These are phyloP conservation scores for Arenaria interpres DNA, from an alignment of 2,113 vertebrate species.

Conservation along the genomic window DNA sequence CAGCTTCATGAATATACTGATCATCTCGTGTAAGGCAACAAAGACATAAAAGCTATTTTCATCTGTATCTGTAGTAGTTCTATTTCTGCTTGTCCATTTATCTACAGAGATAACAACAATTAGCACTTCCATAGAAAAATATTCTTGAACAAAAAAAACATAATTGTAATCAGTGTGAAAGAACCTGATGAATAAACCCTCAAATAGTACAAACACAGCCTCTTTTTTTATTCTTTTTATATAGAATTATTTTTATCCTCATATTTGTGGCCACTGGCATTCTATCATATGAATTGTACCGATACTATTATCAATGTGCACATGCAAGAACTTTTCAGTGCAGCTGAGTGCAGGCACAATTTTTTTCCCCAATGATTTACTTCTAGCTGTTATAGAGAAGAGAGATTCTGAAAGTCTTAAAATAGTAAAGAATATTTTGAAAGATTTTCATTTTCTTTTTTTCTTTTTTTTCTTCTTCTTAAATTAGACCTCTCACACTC, in stretches of 20 bases:
- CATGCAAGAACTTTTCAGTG: neutral
- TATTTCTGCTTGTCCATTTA: constrained; percentile 31
- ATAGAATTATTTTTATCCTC: neutral
- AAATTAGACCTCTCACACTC: neutral
- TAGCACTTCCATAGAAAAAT: constrained; percentile 29
- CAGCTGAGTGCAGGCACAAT: neutral
- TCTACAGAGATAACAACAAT: neutral
- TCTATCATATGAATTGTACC: neutral
- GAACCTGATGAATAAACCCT: constrained; percentile 22
- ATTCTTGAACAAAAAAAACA: neutral
- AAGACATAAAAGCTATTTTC: constrained; percentile 2
- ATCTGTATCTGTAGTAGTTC: neutral
- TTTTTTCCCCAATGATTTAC: neutral
- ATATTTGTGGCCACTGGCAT: neutral
- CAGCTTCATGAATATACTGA: neutral
- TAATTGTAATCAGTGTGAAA: constrained; percentile 22
- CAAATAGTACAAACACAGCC: neutral
- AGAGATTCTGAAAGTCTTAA: neutral
- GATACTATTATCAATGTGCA: neutral
- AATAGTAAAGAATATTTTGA: neutral
- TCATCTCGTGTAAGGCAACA: neutral
- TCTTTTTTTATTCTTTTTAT: neutral
- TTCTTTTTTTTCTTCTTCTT: neutral
- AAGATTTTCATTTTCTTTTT: neutral
- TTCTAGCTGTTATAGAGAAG: neutral